phyloP scores from a whole-genome alignment of 2,888 invertebrate genomes.

The Leptothorax acervorum region DNA sequence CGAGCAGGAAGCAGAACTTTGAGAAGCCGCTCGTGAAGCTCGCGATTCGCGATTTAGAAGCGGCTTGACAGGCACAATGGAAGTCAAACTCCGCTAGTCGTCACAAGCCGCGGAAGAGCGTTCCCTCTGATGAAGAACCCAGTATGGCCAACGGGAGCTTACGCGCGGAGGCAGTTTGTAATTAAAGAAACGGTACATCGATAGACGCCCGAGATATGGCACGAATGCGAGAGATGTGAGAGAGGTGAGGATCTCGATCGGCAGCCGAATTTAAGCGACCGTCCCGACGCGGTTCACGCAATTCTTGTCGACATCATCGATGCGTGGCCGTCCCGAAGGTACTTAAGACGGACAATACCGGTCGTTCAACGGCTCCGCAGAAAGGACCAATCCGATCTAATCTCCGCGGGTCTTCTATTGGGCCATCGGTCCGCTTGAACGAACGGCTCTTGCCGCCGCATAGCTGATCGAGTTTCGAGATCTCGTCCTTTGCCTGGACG shows the following conservation, averaged over 20 bases:
- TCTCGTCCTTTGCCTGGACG: neutral
- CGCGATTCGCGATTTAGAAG: slow-evolving; percentile 28
- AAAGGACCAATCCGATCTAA: slow-evolving; percentile 55
- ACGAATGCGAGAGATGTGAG: slow-evolving; percentile 11
- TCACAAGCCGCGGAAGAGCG: neutral
- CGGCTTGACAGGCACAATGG: slow-evolving; percentile 17
- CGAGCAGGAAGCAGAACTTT: slow-evolving; percentile 40
- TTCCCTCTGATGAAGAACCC: slow-evolving; percentile 36
- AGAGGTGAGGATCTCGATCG: neutral
- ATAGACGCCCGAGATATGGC: slow-evolving; percentile 65
- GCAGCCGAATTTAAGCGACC: slow-evolving; percentile 30
- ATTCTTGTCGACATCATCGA: slow-evolving; percentile 33
- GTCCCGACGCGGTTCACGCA: slow-evolving; percentile 30
- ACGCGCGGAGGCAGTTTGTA: slow-evolving; percentile 70
- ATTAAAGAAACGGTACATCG: slow-evolving; percentile 80
- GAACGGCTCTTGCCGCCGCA: slow-evolving; percentile 8
- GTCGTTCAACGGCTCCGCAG: slow-evolving; percentile 50
- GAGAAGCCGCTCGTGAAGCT: slow-evolving; percentile 20
- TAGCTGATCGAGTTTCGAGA: slow-evolving; percentile 46
- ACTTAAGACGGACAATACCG: slow-evolving; percentile 57
- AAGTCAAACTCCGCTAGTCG: slow-evolving; percentile 5
- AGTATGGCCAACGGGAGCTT: slow-evolving; percentile 16
- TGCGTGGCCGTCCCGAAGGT: slow-evolving; percentile 37
- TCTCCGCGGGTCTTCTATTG: slow-evolving; percentile 58
- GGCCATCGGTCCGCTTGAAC: slow-evolving; percentile 40